Evolutionary conservation across 1,140 invertebrate species (phyloP), one percentile per base, ranked within the genome.

Genomic region (Anastrepha obliqua): DNA sequence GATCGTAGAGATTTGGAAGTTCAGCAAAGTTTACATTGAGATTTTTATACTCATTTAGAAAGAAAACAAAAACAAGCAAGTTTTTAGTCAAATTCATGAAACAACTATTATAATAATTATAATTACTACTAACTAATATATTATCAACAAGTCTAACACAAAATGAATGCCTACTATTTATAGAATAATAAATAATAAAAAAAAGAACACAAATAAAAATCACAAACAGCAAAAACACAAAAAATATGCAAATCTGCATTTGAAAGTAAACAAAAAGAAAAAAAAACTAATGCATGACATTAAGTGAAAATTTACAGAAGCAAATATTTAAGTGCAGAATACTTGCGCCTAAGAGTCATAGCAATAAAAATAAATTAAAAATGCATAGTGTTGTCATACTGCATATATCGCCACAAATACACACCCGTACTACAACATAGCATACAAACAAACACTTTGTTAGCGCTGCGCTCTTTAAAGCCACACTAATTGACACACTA

Each of bases 41-140:
- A 20, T 51, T 51, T 70, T 78, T 78, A 78, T 78, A 51, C 47
- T 78, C 70, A 78, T 51, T 39, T 11, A 78, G 47, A 29, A 29
- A 29, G 29, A 29, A 29, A 29, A 29, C 29, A 29, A 29, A 29
- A 29, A 29, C 29, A 20, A 8, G 13, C 39, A 78, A n/a, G 44
- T 17, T 39, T 17, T 86, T 86, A 86, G 55, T 62, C 85, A 86
- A 86, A 86, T 60, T 86, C 85, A 86, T 86, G 60, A 39, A 44
- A 55, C 6, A 29, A 51, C 44, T 81, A 44, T 55, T 81, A 81
- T 81, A 81, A 81, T 81, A 20, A 55, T 58, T 81, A 55, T 2
- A 81, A 81, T 81, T n/a, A 62, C 5, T 47, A 47, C n/a, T 62
- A 60, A 62, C 62, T 86, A 65, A 62, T 4, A 13, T 62, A 17